A percentile compares a stretch with the other conserved stretches of the same genome.
phyloP scores from a whole-genome alignment of 1,140 invertebrate genomes.

The Zaprionus ghesquierei region DNA sequence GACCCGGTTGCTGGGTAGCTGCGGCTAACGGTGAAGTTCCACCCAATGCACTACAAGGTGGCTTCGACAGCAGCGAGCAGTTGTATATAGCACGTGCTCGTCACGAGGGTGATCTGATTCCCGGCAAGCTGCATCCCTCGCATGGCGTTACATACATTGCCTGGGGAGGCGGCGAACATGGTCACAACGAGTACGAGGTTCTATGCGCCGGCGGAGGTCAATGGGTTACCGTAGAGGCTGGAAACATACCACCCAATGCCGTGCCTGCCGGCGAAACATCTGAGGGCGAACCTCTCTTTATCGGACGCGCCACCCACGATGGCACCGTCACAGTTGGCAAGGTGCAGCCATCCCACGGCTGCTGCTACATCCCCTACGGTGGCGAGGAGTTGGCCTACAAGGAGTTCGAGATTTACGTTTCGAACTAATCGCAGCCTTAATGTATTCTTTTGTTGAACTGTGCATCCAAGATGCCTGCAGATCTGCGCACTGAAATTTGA shows the following conservation, averaged over 20 bases:
- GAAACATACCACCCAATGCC: constrained; percentile 88
- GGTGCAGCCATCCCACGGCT: constrained; percentile 87
- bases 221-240: constrained; percentile 86
- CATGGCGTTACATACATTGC: constrained; percentile 90
- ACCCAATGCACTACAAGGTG: constrained; percentile 88
- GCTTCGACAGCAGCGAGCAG: constrained; percentile 88
- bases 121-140: constrained; percentile 88
- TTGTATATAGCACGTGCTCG: constrained; percentile 88
- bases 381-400: constrained; percentile 88
- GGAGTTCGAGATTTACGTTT: constrained; percentile 89
- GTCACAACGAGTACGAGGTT: constrained; percentile 89
- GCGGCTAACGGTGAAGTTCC: constrained; percentile 87
- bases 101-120: constrained; percentile 90
- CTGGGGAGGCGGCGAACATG: constrained; percentile 91
- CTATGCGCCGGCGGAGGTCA: constrained; percentile 85
- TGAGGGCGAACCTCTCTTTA: constrained; percentile 89
- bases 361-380: constrained; percentile 89
- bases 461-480: constrained; percentile 30
- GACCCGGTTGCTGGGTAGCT: constrained; percentile 86
- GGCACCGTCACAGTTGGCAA: constrained; percentile 88
- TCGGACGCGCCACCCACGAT: constrained; percentile 88
- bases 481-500: constrained; percentile 24
- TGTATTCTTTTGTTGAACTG: constrained; percentile 35
- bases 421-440: constrained; percentile 51
- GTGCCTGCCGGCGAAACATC: constrained; percentile 89